These are phyloP conservation scores for Agrilus planipennis DNA, from an alignment of 1,140 invertebrate genomes.

Conservation along the genomic window DNA sequence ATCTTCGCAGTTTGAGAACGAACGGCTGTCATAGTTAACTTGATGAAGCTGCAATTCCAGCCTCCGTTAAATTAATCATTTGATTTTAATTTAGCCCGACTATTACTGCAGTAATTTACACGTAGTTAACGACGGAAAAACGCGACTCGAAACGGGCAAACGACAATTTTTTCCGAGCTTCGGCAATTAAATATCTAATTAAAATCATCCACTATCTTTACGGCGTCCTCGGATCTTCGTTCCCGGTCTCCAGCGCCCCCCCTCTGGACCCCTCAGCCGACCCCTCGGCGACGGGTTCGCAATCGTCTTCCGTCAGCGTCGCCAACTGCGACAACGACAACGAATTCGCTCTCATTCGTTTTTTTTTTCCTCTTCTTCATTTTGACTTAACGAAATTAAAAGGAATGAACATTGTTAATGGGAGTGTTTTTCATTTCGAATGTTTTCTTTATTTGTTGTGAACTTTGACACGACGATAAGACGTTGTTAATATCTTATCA, in stretches of 20 bases:
- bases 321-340: neutral
- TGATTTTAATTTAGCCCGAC: constrained; percentile 24
- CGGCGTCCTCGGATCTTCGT: neutral
- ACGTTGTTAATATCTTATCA: too few relatives aligned
- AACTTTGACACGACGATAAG: too few relatives aligned
- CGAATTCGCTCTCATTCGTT: neutral
- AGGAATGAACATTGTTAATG: too few relatives aligned
- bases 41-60: constrained; percentile 14
- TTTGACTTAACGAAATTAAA: too few relatives aligned
- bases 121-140: constrained; percentile 22
- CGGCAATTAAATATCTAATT: constrained; percentile 25
- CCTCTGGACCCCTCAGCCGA: neutral
- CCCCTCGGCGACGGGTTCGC: constrained; percentile 1
- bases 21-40: constrained; percentile 10
- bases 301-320: too few relatives aligned
- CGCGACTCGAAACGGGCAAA: constrained; percentile 18
- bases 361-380: too few relatives aligned
- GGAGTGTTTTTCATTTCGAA: too few relatives aligned
- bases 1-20: too few relatives aligned
- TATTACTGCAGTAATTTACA: constrained; percentile 22
- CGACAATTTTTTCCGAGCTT: constrained; percentile 20
- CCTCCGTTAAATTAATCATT: constrained; percentile 24
- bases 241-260: neutral
- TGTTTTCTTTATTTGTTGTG: too few relatives aligned
- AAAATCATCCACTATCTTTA: constrained; percentile 23